Evolutionary conservation across 2,113 vertebrate genomes (phyloP), one percentile per base, ranked within the genome.

Genomic region (Aleadryas rufinucha): DNA sequence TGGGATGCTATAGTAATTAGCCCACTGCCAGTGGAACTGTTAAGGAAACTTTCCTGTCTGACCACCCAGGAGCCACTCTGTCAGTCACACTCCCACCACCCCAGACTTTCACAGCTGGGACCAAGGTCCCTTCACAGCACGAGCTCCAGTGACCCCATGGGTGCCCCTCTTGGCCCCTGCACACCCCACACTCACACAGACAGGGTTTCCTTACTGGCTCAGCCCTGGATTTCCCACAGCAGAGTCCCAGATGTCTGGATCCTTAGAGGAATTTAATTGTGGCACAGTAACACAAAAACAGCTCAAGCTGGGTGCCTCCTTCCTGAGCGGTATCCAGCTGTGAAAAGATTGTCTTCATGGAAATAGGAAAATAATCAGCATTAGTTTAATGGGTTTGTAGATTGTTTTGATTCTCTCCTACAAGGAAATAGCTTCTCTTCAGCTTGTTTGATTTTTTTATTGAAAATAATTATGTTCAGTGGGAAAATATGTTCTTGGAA

Each of bases 381-480:
- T 72, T 35, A 41, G 23, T 74, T 65, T 79, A 89, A 87, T 86
- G 42, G 33, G 33, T 79, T 76, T 91, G 57, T 56, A 53, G 31
- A 61, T 93, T 87, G 90, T 68, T 93, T 93, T 75, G 66, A 30
- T 93, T 91, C 68, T 89, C 26, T 85, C 13, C 37, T 79, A 22
- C 49, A 16, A 57, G 28, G 41, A 20, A 87, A n/a, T 44, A 90
- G 23, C 33, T 74, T 92, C 42, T 75, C 53, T 11, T 23, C 56
- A 68, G 31, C n/a, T 90, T 76, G 52, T 56, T 76, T 60, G 2
- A 8, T 17, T 60, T 69, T 57, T 70, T 66, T 14, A 78, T 82
- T 92, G 47, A 90, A 85, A 95, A 82, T 79, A 78, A 54, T 95
- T 70, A 23, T 20, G 21, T 89, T 91, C 66, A 89, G 37, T 92